Conservation (phyloP, 1,140 invertebrate species). For the Aphis craccivora region DNA sequence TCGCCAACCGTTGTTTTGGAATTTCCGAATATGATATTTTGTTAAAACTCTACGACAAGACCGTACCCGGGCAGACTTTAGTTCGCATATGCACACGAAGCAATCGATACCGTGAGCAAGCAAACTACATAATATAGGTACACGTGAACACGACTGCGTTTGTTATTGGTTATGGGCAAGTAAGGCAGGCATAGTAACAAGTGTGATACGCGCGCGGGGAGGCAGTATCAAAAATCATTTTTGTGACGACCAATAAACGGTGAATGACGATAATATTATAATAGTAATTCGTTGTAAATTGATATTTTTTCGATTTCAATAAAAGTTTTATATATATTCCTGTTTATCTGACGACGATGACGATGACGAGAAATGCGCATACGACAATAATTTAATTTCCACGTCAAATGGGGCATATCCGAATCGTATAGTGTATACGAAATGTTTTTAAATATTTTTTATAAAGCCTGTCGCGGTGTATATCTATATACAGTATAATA, state of each 20-base stretch:
- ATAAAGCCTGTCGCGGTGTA: not conserved
- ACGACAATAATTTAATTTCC: not conserved
- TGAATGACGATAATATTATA: not conserved
- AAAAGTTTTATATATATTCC: not conserved
- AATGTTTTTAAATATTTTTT: not conserved
- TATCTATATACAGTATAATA: too few relatives aligned
- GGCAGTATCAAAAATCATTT: not conserved
- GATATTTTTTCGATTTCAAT: conserved; percentile 2
- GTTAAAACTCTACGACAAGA: not conserved
- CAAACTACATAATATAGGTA: not conserved
- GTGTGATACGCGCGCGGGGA: not conserved
- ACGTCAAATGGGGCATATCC: not conserved
- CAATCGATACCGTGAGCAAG: not conserved
- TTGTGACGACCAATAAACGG: not conserved
- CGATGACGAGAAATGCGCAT: not conserved
- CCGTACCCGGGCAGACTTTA: not conserved
- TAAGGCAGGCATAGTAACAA: not conserved
- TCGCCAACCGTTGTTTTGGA: not conserved
- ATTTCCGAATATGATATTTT: not conserved
- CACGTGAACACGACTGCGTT: not conserved
- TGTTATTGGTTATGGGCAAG: not conserved
- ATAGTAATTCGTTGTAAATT: not conserved
- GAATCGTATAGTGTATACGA: not conserved
- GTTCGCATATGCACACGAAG: not conserved
- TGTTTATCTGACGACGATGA: not conserved